Evolutionary conservation across 2,797 vertebrate genomes (phyloP).

Genomic region (Microchirus variegatus): DNA sequence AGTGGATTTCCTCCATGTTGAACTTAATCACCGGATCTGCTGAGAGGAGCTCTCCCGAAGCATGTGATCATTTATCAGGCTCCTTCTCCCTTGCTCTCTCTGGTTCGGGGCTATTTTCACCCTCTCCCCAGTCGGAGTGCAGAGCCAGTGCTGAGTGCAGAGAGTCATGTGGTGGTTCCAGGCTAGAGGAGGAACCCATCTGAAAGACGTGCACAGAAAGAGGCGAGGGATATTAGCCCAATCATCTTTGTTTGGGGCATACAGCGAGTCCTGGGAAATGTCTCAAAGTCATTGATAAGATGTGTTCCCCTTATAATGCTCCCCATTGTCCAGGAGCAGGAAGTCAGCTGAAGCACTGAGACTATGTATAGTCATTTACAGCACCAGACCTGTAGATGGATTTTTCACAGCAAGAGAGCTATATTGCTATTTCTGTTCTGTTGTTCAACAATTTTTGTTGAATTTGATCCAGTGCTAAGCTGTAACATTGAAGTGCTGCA

Average conservation of each 20-base stretch:
- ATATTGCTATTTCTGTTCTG: slow-evolving; percentile 17
- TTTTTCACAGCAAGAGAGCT: slow-evolving; percentile 21
- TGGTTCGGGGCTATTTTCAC: slow-evolving; percentile 70
- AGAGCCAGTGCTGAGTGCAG: slow-evolving; percentile 64
- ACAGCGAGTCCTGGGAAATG: slow-evolving; percentile 67
- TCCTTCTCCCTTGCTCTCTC: slow-evolving; percentile 42
- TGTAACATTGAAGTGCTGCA: neutral
- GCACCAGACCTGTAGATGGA: slow-evolving; percentile 23
- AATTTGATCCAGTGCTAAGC: neutral
- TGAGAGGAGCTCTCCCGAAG: slow-evolving; percentile 70
- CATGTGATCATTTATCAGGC: slow-evolving; percentile 80
- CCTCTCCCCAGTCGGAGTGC: slow-evolving; percentile 56
- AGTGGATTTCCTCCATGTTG: slow-evolving; percentile 63
- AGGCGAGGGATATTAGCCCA: slow-evolving; percentile 56
- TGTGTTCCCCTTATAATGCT: slow-evolving; percentile 42
- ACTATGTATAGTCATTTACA: slow-evolving; percentile 31
- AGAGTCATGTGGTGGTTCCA: slow-evolving; percentile 77
- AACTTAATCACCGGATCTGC: slow-evolving; percentile 76
- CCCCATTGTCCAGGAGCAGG: slow-evolving; percentile 54
- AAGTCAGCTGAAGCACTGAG: slow-evolving; percentile 52
- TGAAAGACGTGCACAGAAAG: slow-evolving; percentile 68
- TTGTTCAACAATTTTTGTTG: neutral
- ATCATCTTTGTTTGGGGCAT: slow-evolving; percentile 56
- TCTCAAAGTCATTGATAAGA: slow-evolving; percentile 73
- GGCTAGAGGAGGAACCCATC: slow-evolving; percentile 66